Conservation (phyloP, 2,113 vertebrate genomes). For the Plotosus lineatus region DNA sequence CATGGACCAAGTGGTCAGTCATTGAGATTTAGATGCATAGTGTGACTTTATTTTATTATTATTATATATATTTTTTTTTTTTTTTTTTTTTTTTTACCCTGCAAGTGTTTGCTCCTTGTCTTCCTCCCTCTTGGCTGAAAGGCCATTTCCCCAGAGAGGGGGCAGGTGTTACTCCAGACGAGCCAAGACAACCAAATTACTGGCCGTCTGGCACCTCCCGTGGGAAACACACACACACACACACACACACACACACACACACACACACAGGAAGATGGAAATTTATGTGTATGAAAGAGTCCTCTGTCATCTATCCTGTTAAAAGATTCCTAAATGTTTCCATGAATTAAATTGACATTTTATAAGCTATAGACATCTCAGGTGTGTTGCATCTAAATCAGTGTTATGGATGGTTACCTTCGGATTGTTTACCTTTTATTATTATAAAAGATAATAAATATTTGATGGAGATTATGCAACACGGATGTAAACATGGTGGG, state of each 20-base stretch:
- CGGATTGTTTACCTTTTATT: not conserved
- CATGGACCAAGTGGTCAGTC: slow-evolving; percentile 3
- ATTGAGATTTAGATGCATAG: not conserved
- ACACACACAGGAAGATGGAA: slow-evolving; percentile 60
- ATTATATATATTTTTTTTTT: too few species aligned
- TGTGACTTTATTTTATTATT: slow-evolving; percentile 35
- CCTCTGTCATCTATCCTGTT: slow-evolving; percentile 25
- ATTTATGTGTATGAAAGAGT: slow-evolving; percentile 30
- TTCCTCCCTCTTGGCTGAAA: slow-evolving; percentile 74
- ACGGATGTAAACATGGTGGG: slow-evolving; percentile 16
- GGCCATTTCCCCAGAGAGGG: slow-evolving; percentile 90
- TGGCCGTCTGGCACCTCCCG: slow-evolving; percentile 96
- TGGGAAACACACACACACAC: slow-evolving; percentile 69
- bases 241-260: slow-evolving; percentile 27
- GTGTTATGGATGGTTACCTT: not conserved
- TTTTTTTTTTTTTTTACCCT: slow-evolving; percentile 40
- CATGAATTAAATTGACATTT: not conserved
- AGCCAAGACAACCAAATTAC: slow-evolving; percentile 99
- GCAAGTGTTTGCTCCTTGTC: slow-evolving; percentile 59
- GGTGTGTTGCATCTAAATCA: not conserved
- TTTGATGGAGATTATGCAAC: slow-evolving; percentile 26
- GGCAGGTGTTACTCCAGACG: slow-evolving; percentile 99
- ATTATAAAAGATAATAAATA: not conserved
- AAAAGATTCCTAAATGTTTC: slow-evolving; percentile 19
- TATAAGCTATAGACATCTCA: not conserved